A percentile compares a stretch with the other conserved stretches of the same genome.
phyloP scores from a whole-genome alignment of 2,113 vertebrate genomes.

The Bungarus multicinctus region DNA sequence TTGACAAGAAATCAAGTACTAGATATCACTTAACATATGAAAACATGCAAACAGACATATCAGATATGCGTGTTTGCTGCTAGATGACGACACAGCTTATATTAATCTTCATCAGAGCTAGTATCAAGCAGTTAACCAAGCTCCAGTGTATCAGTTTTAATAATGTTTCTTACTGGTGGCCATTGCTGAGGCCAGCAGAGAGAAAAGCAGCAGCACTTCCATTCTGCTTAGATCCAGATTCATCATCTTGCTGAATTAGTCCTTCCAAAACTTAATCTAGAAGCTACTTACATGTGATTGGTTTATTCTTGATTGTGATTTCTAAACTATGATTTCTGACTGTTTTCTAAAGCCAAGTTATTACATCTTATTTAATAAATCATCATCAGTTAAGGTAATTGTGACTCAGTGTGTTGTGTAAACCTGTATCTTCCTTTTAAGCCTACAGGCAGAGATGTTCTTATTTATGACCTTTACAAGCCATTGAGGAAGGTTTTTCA shows the following conservation, averaged over 20 bases:
- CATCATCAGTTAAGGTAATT: background rate
- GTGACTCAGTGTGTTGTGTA: background rate
- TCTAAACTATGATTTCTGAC: background rate
- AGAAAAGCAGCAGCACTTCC: background rate
- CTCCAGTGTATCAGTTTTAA: too few relatives aligned
- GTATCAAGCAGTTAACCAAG: background rate
- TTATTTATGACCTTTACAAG: background rate
- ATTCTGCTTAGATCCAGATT: background rate
- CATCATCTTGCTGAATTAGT: background rate
- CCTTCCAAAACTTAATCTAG: background rate
- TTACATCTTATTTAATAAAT: background rate
- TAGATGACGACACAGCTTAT: background rate
- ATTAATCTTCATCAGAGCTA: background rate
- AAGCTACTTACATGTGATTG: background rate
- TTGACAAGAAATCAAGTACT: background rate
- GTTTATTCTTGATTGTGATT: background rate
- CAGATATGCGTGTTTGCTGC: background rate
- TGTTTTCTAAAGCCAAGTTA: background rate
- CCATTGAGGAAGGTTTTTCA: background rate
- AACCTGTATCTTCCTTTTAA: background rate
- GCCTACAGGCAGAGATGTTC: too few relatives aligned
- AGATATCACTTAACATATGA: background rate
- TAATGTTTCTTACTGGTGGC: background rate
- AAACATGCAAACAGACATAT: background rate
- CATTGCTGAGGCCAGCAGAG: background rate